Evolutionary conservation across 2,113 vertebrate genomes (phyloP).

Genomic region (Dipodomys merriami): DNA sequence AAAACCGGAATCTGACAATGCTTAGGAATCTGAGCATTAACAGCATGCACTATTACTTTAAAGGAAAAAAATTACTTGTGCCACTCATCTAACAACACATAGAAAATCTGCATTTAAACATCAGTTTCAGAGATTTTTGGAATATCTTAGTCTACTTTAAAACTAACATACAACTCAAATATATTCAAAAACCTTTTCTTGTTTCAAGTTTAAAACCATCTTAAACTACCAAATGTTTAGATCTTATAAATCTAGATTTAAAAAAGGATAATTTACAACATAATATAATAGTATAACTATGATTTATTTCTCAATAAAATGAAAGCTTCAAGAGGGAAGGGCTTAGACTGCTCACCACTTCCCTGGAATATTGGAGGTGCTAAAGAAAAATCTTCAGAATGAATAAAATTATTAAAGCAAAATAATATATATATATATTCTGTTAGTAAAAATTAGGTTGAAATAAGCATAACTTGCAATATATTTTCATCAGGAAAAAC

Average conservation of each 20-base stretch:
- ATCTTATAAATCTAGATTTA: slow-evolving; percentile 21
- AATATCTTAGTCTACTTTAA: background rate
- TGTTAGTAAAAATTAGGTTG: slow-evolving; percentile 48
- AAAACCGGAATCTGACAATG: too few species aligned
- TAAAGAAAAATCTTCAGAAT: slow-evolving; percentile 25
- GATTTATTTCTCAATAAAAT: background rate
- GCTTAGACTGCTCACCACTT: background rate
- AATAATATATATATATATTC: background rate
- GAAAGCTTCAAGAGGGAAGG: background rate
- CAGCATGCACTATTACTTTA: background rate
- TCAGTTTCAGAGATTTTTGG: background rate
- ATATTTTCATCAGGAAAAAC: slow-evolving; percentile 5
- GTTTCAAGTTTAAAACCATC: slow-evolving; percentile 6
- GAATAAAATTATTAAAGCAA: slow-evolving; percentile 44
- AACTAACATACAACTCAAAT: background rate
- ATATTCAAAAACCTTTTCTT: background rate
- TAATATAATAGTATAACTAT: background rate
- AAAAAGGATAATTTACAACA: slow-evolving; percentile 9
- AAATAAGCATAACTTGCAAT: slow-evolving; percentile 24
- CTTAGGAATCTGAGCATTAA: background rate
- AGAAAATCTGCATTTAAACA: background rate
- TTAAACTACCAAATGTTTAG: background rate
- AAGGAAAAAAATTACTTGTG: background rate
- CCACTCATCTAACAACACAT: background rate
- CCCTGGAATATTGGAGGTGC: background rate